Evolutionary conservation across 2,888 invertebrate genomes (phyloP).

Genomic region (Protodeltote pygarga): DNA sequence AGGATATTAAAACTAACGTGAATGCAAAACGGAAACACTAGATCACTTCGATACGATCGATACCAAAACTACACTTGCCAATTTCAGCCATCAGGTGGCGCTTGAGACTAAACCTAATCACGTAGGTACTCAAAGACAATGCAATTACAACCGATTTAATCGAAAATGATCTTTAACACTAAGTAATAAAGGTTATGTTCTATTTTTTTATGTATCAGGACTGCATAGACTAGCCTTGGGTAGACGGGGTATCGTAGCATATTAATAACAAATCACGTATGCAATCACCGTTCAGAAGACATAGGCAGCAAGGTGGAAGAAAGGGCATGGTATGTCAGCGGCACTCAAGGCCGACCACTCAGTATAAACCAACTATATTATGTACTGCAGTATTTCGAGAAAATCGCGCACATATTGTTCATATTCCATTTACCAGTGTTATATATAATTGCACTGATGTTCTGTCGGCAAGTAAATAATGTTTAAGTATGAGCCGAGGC

Average conservation of each 20-base stretch:
- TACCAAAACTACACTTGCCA: slow-evolving; percentile 57
- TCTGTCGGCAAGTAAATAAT: slow-evolving; percentile 71
- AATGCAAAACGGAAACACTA: slow-evolving; percentile 49
- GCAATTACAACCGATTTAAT: slow-evolving; percentile 7
- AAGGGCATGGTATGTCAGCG: slow-evolving; percentile 83
- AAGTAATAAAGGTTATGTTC: slow-evolving; percentile 34
- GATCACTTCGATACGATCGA: slow-evolving; percentile 47
- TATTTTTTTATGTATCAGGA: slow-evolving; percentile 44
- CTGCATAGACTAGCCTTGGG: slow-evolving; percentile 77
- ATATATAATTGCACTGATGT: slow-evolving; percentile 69
- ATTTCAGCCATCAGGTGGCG: slow-evolving; percentile 73
- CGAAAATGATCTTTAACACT: slow-evolving; percentile 22
- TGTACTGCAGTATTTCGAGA: slow-evolving; percentile 45
- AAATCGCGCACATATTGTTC: slow-evolving; percentile 48
- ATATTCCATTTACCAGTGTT: slow-evolving; percentile 52
- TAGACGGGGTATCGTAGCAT: slow-evolving; percentile 74
- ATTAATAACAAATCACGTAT: slow-evolving; percentile 82
- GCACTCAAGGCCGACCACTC: slow-evolving; percentile 71
- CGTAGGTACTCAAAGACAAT: slow-evolving; percentile 64
- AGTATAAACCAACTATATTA: slow-evolving; percentile 63
- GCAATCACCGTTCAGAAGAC: slow-evolving; percentile 82
- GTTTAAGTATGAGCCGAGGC: slow-evolving; percentile 68
- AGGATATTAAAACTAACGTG: slow-evolving; percentile 41
- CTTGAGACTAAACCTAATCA: slow-evolving; percentile 63
- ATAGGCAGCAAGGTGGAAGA: slow-evolving; percentile 83